Conservation (phyloP, 2,797 vertebrate genomes). For the Galaxias olidus region DNA sequence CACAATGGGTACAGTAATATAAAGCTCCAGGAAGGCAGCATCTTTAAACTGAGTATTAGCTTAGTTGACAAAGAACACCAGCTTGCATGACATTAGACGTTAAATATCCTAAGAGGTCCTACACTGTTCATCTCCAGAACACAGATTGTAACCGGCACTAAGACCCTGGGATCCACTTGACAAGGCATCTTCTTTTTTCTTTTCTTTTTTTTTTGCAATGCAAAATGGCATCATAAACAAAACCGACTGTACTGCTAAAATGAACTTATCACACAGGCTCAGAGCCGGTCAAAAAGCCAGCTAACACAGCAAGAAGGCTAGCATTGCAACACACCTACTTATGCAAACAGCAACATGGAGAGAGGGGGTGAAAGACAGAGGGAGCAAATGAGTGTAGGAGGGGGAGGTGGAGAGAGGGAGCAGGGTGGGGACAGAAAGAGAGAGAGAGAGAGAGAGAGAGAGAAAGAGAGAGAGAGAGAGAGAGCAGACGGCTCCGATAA, state of each 20-base stretch:
- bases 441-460: constrained; percentile 19
- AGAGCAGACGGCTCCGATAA: no score
- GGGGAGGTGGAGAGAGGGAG: constrained; percentile 13
- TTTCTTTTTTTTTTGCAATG: constrained; percentile 4
- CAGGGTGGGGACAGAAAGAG: constrained; percentile 2
- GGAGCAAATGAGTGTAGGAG: constrained; percentile 43
- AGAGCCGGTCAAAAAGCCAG: constrained; percentile 13
- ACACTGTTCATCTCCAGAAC: constrained; percentile 3
- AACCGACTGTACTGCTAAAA: background rate
- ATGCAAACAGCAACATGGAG: background rate
- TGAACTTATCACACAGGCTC: no score
- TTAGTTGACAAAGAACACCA: no score
- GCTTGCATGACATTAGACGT: no score
- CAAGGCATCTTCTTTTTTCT: background rate
- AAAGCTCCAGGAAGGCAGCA: no score
- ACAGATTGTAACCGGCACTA: constrained; percentile 15
- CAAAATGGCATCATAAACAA: background rate
- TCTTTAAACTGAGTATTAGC: no score
- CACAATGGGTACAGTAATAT: no score
- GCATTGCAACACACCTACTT: constrained; percentile 55
- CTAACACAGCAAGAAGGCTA: constrained; percentile 31
- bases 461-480: constrained; percentile 13
- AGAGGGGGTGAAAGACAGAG: constrained; percentile 17
- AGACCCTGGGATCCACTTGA: constrained; percentile 22
- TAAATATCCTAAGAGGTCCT: background rate